phyloP scores from a whole-genome alignment of 2,888 invertebrate genomes.

The Erebia ligea region DNA sequence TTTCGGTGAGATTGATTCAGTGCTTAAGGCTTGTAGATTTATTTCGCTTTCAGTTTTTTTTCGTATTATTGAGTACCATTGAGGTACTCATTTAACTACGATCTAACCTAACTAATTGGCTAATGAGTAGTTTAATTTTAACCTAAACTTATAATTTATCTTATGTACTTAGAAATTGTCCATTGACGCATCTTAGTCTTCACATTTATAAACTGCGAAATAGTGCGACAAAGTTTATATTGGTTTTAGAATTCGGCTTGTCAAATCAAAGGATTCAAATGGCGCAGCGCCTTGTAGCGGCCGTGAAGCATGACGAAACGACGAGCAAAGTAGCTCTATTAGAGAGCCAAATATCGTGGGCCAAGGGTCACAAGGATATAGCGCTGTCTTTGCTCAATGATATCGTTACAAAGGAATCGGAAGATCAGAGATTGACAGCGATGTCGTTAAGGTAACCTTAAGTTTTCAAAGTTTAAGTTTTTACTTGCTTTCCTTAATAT shows the following conservation, averaged over 20 bases:
- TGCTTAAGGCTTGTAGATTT: too few relatives aligned
- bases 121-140: too few relatives aligned
- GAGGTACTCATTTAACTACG: too few relatives aligned
- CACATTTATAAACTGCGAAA: too few relatives aligned
- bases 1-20: too few relatives aligned
- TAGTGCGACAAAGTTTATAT: too few relatives aligned
- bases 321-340: constrained; percentile 64
- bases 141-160: too few relatives aligned
- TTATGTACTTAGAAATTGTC: too few relatives aligned
- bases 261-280: constrained; percentile 79
- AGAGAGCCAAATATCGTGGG: constrained; percentile 76
- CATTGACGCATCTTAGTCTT: too few relatives aligned
- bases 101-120: too few relatives aligned
- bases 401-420: constrained; percentile 56
- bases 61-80: too few relatives aligned
- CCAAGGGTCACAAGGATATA: constrained; percentile 74
- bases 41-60: too few relatives aligned
- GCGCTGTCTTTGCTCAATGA: constrained; percentile 70
- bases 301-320: constrained; percentile 62
- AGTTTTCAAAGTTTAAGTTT: background rate
- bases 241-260: constrained; percentile 73
- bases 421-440: constrained; percentile 59
- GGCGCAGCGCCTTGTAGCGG: constrained; percentile 78
- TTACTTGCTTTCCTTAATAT: background rate
- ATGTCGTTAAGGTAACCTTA: constrained; percentile 65